phyloP scores from a whole-genome alignment of 2,888 invertebrate genomes.

The Psococerastis gibbosa region DNA sequence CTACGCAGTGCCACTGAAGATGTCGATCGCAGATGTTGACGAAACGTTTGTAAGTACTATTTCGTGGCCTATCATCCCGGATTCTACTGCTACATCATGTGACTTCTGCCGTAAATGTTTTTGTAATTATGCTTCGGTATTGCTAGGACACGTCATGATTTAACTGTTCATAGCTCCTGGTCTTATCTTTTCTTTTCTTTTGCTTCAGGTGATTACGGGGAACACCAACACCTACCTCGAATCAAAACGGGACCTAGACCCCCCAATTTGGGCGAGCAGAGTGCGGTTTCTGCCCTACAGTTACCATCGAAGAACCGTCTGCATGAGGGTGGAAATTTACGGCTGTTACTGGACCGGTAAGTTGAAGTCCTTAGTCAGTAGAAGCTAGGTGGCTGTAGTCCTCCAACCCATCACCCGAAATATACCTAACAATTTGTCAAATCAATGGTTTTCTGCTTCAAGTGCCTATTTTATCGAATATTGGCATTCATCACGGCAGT shows the following conservation, averaged over 20 bases:
- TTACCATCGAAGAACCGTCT: slow-evolving; percentile 63
- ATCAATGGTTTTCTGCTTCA: background rate
- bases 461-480: too few relatives aligned
- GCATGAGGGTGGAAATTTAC: slow-evolving; percentile 79
- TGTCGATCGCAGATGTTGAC: too few relatives aligned
- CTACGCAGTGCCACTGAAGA: too few relatives aligned
- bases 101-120: too few relatives aligned
- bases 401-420: background rate
- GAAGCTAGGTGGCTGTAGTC: slow-evolving; percentile 1
- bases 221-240: slow-evolving; percentile 77
- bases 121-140: too few relatives aligned
- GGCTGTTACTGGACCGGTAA: slow-evolving; percentile 68
- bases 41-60: too few relatives aligned
- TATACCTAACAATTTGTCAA: background rate
- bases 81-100: too few relatives aligned
- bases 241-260: slow-evolving; percentile 53
- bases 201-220: slow-evolving; percentile 52
- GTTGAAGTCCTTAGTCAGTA: slow-evolving; percentile 16
- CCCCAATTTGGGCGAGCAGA: slow-evolving; percentile 69
- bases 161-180: too few relatives aligned
- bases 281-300: slow-evolving; percentile 74
- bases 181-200: slow-evolving; percentile 13
- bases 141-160: too few relatives aligned
- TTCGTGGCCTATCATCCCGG: too few relatives aligned
- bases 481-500: too few relatives aligned